These are phyloP conservation scores for Catagonus wagneri DNA, from an alignment of 2,113 vertebrate genomes.

Conservation along the genomic window DNA sequence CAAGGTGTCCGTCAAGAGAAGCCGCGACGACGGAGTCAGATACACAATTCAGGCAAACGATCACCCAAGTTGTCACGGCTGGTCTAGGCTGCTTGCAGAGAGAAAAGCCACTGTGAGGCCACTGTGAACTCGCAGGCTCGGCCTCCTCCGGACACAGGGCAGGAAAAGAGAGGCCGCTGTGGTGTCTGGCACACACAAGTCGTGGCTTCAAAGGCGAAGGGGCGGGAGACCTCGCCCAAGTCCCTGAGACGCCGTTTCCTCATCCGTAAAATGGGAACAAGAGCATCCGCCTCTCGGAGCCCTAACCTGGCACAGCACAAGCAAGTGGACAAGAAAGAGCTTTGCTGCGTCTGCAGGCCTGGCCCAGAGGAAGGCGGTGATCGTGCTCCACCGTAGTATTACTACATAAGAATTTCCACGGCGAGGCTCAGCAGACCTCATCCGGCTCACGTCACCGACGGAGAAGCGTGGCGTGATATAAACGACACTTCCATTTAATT, in stretches of 20 bases:
- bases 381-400: background rate
- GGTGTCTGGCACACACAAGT: accelerated
- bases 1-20: slow-evolving; percentile 87
- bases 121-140: background rate
- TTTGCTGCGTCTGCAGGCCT: background rate
- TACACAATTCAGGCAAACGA: slow-evolving; percentile 76
- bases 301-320: background rate
- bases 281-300: accelerated
- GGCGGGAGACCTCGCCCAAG: background rate
- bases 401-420: background rate
- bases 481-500: slow-evolving; percentile 88
- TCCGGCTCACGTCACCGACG: slow-evolving; percentile 77
- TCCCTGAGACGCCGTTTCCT: background rate
- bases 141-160: slow-evolving; percentile 42
- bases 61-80: slow-evolving; percentile 80
- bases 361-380: accelerated
- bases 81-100: slow-evolving; percentile 68
- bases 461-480: slow-evolving; percentile 80
- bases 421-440: slow-evolving; percentile 71
- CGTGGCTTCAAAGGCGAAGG: background rate
- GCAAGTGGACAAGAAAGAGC: background rate
- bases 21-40: slow-evolving; percentile 76
- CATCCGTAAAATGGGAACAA: slow-evolving; percentile 45
- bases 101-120: slow-evolving; percentile 64
- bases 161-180: background rate